phyloP scores from a whole-genome alignment of 1,140 invertebrate genomes.

The Drosophila lini region DNA sequence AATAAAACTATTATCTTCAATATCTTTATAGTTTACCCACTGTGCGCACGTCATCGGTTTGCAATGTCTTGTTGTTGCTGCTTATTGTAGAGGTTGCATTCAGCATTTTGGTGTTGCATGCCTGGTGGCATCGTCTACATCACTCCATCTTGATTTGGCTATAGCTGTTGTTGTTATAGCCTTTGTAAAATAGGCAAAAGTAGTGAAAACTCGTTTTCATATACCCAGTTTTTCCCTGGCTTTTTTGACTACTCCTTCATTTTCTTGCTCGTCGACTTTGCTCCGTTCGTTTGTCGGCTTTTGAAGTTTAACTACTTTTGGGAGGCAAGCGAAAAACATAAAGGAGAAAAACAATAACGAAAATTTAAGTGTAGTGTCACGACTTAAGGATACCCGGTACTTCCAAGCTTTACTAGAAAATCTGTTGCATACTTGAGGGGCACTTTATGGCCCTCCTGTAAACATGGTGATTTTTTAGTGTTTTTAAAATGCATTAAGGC shows the following conservation, averaged over 20 bases:
- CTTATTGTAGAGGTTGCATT: conserved; percentile 30
- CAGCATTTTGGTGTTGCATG: conserved; percentile 46
- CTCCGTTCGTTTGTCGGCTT: conserved; percentile 58
- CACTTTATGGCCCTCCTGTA: too few species aligned
- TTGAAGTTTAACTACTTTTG: conserved; percentile 81
- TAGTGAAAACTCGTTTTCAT: conserved; percentile 79
- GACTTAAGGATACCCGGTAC: neutral
- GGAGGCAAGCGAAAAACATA: conserved; percentile 46
- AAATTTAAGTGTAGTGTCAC: too few species aligned
- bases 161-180: conserved; percentile 24
- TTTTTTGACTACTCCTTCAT: conserved; percentile 10
- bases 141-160: conserved; percentile 43
- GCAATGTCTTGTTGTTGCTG: conserved; percentile 37
- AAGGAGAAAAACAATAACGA: conserved; percentile 21
- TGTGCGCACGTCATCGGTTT: conserved; percentile 64
- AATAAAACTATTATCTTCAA: too few species aligned
- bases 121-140: conserved; percentile 31
- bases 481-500: neutral
- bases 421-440: neutral
- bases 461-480: neutral
- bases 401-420: neutral
- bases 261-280: conserved; percentile 33
- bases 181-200: conserved; percentile 78
- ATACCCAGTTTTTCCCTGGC: conserved; percentile 21
- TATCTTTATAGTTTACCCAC: too few species aligned